Percentiles rank a stretch among this genome's conserved stretches.
Evolutionary conservation across 2,888 invertebrate genomes (phyloP).

Genomic region (Craniophora ligustri): DNA sequence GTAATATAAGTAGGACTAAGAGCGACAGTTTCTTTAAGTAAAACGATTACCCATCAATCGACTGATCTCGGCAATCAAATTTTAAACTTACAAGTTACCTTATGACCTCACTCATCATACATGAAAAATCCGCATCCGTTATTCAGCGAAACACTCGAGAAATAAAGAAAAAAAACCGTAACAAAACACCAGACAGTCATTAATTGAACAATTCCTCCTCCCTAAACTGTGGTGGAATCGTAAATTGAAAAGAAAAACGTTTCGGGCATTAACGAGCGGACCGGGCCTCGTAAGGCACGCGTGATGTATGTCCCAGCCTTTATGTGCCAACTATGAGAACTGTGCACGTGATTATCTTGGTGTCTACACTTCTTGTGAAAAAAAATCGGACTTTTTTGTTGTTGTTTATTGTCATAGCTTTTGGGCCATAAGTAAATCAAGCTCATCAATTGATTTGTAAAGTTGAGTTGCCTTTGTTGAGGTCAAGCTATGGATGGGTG

Average conservation of each 20-base stretch:
- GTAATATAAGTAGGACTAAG: no score
- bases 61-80: neutral
- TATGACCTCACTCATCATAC: no score
- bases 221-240: slow-evolving; percentile 55
- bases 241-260: slow-evolving; percentile 73
- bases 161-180: slow-evolving; percentile 12
- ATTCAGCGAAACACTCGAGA: neutral
- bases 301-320: slow-evolving; percentile 43
- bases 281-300: slow-evolving; percentile 49
- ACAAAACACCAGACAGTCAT: slow-evolving; percentile 42
- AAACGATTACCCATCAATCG: neutral
- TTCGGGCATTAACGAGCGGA: slow-evolving; percentile 51
- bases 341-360: neutral
- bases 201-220: slow-evolving; percentile 61
- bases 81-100: neutral
- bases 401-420: slow-evolving; percentile 43
- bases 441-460: no score
- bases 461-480: no score
- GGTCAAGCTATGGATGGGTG: no score
- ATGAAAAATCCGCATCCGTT: no score
- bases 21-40: no score
- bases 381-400: neutral
- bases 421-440: no score
- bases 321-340: slow-evolving; percentile 34
- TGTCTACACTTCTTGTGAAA: neutral